Percentiles rank a stretch among this genome's conserved stretches.
These are phyloP conservation scores for Chiroxiphia lanceolata DNA, from an alignment of 2,797 vertebrate genomes.

Conservation along the genomic window DNA sequence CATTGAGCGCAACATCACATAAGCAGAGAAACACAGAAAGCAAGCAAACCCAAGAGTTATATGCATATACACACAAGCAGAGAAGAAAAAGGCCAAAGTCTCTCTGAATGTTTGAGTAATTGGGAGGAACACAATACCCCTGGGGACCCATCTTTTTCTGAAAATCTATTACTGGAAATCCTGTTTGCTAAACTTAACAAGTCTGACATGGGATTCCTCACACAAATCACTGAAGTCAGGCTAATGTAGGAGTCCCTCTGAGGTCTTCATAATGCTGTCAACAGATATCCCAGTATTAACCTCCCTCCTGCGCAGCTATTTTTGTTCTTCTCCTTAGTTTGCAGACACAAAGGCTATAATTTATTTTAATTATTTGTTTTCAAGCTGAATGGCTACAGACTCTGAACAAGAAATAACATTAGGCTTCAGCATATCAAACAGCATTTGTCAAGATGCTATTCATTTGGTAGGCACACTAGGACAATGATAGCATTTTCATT, in stretches of 20 bases:
- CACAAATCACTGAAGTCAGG: constrained; percentile 45
- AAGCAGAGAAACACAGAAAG: not conserved
- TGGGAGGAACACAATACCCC: not conserved
- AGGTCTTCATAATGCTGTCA: constrained; percentile 50
- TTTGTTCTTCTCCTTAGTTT: constrained; percentile 61
- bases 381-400: constrained; percentile 49
- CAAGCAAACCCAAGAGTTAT: not conserved
- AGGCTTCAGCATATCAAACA: not conserved
- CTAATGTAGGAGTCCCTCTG: constrained; percentile 41
- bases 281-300: constrained; percentile 65
- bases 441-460: constrained; percentile 1
- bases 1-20: fast-evolving
- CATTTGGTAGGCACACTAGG: not conserved
- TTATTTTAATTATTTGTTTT: constrained; percentile 80
- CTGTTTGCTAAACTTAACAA: constrained; percentile 57
- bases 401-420: constrained; percentile 47
- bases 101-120: not conserved
- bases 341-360: constrained; percentile 56
- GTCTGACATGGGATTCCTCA: constrained; percentile 27
- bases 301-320: constrained; percentile 63
- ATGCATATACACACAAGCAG: not conserved
- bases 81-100: not conserved
- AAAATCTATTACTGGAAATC: constrained; percentile 22
- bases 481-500: constrained; percentile 5
- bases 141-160: not conserved